Evolutionary conservation across 2,113 vertebrate genomes (phyloP).

Genomic region (Trichomycterus rosablanca): DNA sequence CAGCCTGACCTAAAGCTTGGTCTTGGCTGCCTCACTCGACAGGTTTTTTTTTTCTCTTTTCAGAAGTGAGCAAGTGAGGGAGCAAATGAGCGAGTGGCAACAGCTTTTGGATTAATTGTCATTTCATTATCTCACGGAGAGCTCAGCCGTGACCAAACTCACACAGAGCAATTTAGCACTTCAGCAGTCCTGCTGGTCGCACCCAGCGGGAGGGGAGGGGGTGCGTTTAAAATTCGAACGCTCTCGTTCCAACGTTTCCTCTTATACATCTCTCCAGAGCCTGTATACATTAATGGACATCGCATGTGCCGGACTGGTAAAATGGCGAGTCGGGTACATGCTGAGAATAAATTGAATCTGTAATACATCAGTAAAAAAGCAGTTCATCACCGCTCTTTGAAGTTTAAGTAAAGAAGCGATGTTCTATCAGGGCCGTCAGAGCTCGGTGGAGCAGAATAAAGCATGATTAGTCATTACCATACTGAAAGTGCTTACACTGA

Average conservation of each 20-base stretch:
- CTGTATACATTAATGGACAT: constrained; percentile 19
- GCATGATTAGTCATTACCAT: constrained; percentile 53
- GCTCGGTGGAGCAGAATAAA: constrained; percentile 49
- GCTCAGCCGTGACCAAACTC: constrained; percentile 68
- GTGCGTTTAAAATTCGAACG: constrained; percentile 2
- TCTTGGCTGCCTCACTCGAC: constrained; percentile 8
- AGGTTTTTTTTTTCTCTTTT: constrained; percentile 34
- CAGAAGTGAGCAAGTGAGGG: constrained; percentile 40
- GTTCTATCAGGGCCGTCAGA: constrained; percentile 56
- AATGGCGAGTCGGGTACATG: constrained; percentile 51
- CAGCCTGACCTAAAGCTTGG: too few species aligned
- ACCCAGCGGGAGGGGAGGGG: constrained; percentile 18
- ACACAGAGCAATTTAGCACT: constrained; percentile 66
- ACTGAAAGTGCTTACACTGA: constrained; percentile 41
- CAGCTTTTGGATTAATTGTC: constrained; percentile 71
- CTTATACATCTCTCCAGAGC: constrained; percentile 16
- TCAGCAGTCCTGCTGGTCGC: constrained; percentile 55
- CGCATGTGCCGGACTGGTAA: constrained; percentile 53
- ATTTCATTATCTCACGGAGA: constrained; percentile 73
- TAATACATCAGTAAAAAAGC: constrained; percentile 56
- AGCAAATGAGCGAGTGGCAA: constrained; percentile 61
- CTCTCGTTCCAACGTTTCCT: constrained; percentile 10
- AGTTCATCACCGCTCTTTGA: constrained; percentile 26
- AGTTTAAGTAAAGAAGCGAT: constrained; percentile 36
- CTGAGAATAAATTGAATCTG: constrained; percentile 57